These are phyloP conservation scores for Caerostris extrusa DNA, from an alignment of 1,140 invertebrate species.

Conservation along the genomic window DNA sequence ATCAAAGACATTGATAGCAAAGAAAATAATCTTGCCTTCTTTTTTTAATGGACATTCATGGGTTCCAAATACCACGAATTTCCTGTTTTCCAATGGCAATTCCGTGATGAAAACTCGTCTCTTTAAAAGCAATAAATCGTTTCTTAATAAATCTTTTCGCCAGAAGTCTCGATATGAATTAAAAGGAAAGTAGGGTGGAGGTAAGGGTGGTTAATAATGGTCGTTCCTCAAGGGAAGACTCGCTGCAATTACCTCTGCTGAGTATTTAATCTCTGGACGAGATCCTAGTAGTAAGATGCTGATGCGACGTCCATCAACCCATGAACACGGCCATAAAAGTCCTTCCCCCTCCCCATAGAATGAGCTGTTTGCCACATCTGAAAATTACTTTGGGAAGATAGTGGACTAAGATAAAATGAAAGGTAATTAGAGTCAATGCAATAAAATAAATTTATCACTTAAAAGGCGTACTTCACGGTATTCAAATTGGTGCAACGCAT, in stretches of 20 bases:
- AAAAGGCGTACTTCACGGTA: conserved; percentile 42
- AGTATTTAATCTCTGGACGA: conserved; percentile 61
- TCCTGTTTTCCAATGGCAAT: conserved; percentile 34
- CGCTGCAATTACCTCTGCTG: conserved; percentile 54
- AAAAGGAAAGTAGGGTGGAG: conserved; percentile 31
- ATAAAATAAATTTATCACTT: conserved; percentile 72
- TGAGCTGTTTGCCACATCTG: background rate
- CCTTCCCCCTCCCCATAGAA: background rate
- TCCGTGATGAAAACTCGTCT: conserved; percentile 37
- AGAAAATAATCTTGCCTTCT: background rate
- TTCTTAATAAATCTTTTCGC: conserved; percentile 70
- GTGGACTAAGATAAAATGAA: conserved; percentile 51
- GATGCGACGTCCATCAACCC: conserved; percentile 35
- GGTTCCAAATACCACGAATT: background rate
- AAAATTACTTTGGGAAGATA: conserved; percentile 68
- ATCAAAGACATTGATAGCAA: background rate
- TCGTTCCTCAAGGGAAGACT: background rate
- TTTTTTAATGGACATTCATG: conserved; percentile 26
- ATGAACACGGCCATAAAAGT: conserved; percentile 66
- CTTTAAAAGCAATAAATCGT: conserved; percentile 69
- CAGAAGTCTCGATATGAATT: conserved; percentile 69
- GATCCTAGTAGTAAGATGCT: conserved; percentile 7
- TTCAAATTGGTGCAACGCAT: conserved; percentile 36
- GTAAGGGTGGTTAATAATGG: conserved; percentile 29
- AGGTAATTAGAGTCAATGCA: conserved; percentile 66